Evolutionary conservation across 2,888 invertebrate species (phyloP), one percentile per base, ranked within the genome.

Genomic region (Seira musarum): DNA sequence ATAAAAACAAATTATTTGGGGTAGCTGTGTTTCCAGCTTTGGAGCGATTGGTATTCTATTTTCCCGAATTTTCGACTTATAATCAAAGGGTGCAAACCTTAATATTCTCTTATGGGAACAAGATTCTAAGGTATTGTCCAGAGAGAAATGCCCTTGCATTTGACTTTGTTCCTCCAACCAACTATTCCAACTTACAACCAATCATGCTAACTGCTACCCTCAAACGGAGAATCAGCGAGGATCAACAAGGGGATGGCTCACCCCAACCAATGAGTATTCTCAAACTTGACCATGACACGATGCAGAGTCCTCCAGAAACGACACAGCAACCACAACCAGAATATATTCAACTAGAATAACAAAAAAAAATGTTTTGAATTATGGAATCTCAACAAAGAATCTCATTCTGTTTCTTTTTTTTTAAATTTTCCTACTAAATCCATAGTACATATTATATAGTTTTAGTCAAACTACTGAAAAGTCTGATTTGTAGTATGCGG

Each of bases 71-170:
- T 19, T 24, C 70, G 0, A 53, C 70, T n/a, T 77, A 53, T 19
- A 66, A 24, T 22, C 65, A 21, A 1, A 22, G 65, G n/a, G 77
- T 77, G 19, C 77, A 77, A 35, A 40, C 49, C 10, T 17, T 77
- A 3, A 70, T 77, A 40, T 77, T 65, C 49, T 65, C 77, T 0
- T 77, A 65, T 19, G 77, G 77, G n/a, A 77, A 77, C 60, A 77
- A 77, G 46, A 24, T 22, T 0, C 24, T 77, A 2, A 6, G 70
- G 21, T 40, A 35, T 19, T 70, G 70, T 71, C 69, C 76, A 1
- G 65, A 65, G 24, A 53, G 22, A 8, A 30, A 64, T 19, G 77
- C 65, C 1, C 66, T 77, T 0, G 66, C 70, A 0, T 77, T 77
- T 60, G 77, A 77, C 21, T 77, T 77, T 19, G 21, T 19, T 40